Evolutionary conservation across 1,140 invertebrate genomes (phyloP), one percentile per base, ranked within the genome.

Genomic region (Drosophila kanapiae): DNA sequence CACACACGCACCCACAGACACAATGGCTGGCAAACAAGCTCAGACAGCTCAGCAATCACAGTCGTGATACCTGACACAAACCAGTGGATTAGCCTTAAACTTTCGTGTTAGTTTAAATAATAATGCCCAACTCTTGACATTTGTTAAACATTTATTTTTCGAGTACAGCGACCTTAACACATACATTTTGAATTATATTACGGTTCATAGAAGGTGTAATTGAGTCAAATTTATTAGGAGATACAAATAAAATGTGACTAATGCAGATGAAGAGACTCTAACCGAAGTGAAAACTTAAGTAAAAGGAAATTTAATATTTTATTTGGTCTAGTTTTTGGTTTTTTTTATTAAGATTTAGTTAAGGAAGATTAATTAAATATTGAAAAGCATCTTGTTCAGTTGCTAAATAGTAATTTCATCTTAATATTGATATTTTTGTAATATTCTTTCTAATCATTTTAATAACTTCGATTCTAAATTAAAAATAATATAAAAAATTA

Each of bases 61-160:
- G 65, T 87, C 65, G 76, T 68, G 83, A 80, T 71, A 83, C 80
- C 75, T 83, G 84, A 54, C 71, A 83, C 62, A 47, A 77, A 48
- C 8, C 80, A 79, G 58, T 63, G 71, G 69, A 80, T 82, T 54
- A 74, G 70, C 83, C 83, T 87, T 83, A 88, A 87, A 88, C 83
- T 88, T 83, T 80, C 62, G 31, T 38, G 48, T 67, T 62, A 37
- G 23, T 43, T 40, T 35, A 72, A 74, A 56, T 51, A 57, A 48
- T 43, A 56, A 75, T 65, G 57, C 48, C 68, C 81, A 84, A 67
- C 78, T 75, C 69, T 85, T 79, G 65, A 81, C 75, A 79, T 51
- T 65, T 80, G 37, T 68, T 10, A 18, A 56, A 10, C 33, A 48
- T 37, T 23, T 68, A 68, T 51, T 49, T 67, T 49, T 14, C 6